These are phyloP conservation scores for Malacoraja senta DNA, from an alignment of 2,797 vertebrate species.

Conservation along the genomic window DNA sequence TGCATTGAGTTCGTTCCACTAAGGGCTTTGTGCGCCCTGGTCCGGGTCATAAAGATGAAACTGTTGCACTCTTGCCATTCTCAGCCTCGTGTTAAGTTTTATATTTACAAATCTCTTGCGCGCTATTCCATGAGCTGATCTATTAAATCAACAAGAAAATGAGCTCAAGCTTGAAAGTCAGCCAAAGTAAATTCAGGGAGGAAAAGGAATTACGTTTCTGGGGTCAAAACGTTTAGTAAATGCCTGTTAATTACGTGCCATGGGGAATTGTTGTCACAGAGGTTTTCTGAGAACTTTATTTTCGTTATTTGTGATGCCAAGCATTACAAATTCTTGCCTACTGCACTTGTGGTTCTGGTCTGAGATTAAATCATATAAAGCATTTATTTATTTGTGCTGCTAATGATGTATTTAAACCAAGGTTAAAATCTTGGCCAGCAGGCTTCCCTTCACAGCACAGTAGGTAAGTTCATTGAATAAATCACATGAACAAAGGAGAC, in stretches of 20 bases:
- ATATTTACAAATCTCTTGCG: conserved; percentile 15
- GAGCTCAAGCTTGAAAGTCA: conserved; percentile 27
- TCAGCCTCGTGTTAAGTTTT: background rate
- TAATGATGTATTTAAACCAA: conserved; percentile 4
- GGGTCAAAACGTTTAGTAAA: conserved; percentile 6
- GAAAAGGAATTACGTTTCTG: conserved; percentile 16
- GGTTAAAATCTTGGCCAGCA: background rate
- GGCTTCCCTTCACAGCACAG: background rate
- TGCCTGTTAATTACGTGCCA: conserved; percentile 6
- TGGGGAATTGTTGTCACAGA: conserved; percentile 30
- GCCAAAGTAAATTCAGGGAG: conserved; percentile 25
- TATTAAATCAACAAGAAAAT: conserved; percentile 33
- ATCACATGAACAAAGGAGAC: too few relatives aligned
- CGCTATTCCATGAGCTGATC: conserved; percentile 6
- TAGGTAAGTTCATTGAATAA: background rate
- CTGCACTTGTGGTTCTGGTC: background rate
- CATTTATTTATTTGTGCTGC: background rate
- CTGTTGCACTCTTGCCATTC: background rate
- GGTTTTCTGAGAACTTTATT: background rate
- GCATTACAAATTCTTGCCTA: conserved; percentile 14
- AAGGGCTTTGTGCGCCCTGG: background rate
- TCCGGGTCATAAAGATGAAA: background rate
- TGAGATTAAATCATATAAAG: conserved; percentile 3
- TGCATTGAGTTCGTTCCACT: background rate
- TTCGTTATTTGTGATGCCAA: background rate